phyloP scores from a whole-genome alignment of 35 echinoderm and acorn worm genomes.

The Heliocidaris tuberculata region DNA sequence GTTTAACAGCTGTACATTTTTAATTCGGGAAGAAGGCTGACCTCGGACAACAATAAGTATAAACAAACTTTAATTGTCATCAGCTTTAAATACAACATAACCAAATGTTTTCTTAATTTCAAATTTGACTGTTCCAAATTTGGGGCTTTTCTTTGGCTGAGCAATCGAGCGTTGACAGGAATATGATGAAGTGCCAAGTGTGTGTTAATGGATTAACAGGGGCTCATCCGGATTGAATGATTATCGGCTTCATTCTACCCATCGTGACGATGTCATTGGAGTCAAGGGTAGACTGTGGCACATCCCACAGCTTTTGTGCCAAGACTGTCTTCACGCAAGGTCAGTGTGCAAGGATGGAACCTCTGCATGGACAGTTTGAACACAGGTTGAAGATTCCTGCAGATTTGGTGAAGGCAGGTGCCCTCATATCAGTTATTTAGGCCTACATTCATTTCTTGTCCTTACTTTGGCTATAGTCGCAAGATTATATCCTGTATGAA shows the following conservation, averaged over 20 bases:
- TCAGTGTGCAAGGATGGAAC: too few species aligned
- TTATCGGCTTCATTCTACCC: background rate
- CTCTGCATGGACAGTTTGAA: background rate
- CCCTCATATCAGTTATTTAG: background rate
- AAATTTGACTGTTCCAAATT: background rate
- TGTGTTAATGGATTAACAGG: slow-evolving; percentile 1
- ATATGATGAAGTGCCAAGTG: background rate
- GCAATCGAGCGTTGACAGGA: background rate
- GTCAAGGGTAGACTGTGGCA: background rate
- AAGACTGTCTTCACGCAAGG: background rate
- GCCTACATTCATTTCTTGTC: too few species aligned
- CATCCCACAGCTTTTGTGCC: background rate
- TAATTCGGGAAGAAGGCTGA: background rate
- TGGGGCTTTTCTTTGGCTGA: background rate
- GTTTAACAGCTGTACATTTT: background rate
- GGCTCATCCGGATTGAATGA: background rate
- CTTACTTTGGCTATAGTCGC: too few species aligned
- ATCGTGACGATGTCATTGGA: background rate
- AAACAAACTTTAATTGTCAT: background rate
- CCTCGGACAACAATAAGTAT: background rate
- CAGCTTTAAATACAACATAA: background rate
- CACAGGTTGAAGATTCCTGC: background rate
- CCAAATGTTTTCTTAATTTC: background rate
- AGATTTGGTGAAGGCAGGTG: background rate
- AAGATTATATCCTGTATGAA: background rate